Evolutionary conservation across 2,888 invertebrate genomes (phyloP).

Genomic region (Apodemia zela): DNA sequence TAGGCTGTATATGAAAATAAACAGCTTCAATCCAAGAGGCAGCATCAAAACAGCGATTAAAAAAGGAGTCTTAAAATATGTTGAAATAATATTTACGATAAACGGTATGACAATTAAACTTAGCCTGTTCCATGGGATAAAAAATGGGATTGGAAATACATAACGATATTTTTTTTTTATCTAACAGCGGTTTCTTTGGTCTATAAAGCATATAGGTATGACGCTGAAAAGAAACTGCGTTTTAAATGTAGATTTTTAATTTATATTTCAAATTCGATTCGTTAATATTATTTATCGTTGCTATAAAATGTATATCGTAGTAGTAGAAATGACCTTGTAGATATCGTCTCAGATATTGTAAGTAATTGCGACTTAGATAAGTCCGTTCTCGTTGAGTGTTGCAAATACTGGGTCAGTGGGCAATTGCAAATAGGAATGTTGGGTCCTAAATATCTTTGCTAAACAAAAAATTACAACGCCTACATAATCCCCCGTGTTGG

Average conservation of each 20-base stretch:
- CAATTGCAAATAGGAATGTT: slow-evolving; percentile 30
- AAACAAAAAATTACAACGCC: not conserved
- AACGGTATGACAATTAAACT: no score
- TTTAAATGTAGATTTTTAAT: not conserved
- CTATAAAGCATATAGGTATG: not conserved
- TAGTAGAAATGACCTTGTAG: slow-evolving; percentile 57
- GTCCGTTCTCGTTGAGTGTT: slow-evolving; percentile 39
- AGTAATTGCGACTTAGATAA: slow-evolving; percentile 38
- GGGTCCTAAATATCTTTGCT: not conserved
- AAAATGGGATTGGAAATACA: no score
- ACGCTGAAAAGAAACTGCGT: not conserved
- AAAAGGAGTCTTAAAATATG: no score
- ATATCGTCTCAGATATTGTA: slow-evolving; percentile 61
- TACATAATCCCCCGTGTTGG: no score
- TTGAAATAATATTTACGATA: no score
- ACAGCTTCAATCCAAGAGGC: not conserved
- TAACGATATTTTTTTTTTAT: no score
- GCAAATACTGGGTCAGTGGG: slow-evolving; percentile 35
- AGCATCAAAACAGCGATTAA: no score
- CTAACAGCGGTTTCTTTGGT: not conserved
- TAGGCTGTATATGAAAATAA: not conserved
- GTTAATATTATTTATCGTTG: slow-evolving; percentile 7
- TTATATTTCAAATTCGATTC: not conserved
- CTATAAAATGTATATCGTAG: slow-evolving; percentile 34
- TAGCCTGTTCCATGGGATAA: no score